Conservation (phyloP, 2,888 invertebrate species). For the Hypomecis atomaria region DNA sequence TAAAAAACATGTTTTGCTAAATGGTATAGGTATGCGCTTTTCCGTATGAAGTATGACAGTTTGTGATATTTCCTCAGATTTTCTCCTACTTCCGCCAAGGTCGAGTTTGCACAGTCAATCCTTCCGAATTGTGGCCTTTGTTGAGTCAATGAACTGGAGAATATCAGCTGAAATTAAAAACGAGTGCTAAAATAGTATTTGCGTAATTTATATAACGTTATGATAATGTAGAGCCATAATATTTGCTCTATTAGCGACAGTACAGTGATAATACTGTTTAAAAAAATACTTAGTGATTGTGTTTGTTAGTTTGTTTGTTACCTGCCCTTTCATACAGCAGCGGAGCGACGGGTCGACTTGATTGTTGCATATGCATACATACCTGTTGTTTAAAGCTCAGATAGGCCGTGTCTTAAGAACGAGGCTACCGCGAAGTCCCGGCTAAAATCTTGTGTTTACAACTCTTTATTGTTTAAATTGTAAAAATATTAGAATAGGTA, state of each 20-base stretch:
- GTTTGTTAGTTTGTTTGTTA: too few species aligned
- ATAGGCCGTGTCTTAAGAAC: too few species aligned
- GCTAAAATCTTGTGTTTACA: too few species aligned
- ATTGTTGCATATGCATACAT: too few species aligned
- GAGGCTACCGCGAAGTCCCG: too few species aligned
- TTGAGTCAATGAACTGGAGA: constrained; percentile 37
- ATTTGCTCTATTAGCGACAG: neutral
- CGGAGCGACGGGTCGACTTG: too few species aligned
- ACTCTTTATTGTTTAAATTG: too few species aligned
- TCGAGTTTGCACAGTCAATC: constrained; percentile 36
- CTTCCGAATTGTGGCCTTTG: constrained; percentile 39
- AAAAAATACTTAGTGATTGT: too few species aligned
- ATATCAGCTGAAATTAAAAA: constrained; percentile 3
- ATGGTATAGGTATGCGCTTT: constrained; percentile 3
- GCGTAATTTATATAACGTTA: constrained; percentile 9
- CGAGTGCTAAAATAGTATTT: neutral
- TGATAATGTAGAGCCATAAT: neutral
- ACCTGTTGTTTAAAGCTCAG: too few species aligned
- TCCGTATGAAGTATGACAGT: constrained; percentile 26
- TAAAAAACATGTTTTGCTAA: constrained; percentile 13
- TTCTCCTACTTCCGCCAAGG: constrained; percentile 32
- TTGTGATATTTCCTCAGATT: constrained; percentile 37
- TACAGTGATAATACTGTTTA: neutral
- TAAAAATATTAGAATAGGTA: too few species aligned
- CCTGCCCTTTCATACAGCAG: too few species aligned